Percentiles rank a stretch among this genome's conserved stretches.
Evolutionary conservation across 2,888 invertebrate genomes (phyloP).

Genomic region (Caenorhabditis afra): DNA sequence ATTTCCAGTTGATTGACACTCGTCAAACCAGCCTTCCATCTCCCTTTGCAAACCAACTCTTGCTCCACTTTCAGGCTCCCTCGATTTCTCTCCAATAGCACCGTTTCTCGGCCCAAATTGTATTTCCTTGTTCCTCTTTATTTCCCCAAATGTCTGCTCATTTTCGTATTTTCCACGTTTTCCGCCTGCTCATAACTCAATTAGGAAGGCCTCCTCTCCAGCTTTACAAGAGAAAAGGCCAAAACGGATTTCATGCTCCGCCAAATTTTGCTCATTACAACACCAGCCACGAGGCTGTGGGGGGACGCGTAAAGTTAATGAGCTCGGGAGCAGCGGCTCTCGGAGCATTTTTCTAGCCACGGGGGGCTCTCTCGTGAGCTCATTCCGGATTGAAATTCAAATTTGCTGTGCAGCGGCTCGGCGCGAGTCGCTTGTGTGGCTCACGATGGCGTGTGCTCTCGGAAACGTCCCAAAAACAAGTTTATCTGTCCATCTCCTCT

Average conservation of each 20-base stretch:
- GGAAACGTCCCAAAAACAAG: constrained; percentile 59
- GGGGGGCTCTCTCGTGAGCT: neutral
- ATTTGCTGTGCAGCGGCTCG: constrained; percentile 3
- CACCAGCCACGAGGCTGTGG: neutral
- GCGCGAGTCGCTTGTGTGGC: constrained; percentile 3
- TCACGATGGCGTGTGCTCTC: constrained; percentile 43
- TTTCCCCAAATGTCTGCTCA: too few species aligned
- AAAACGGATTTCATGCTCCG: constrained; percentile 49
- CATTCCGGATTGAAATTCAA: constrained; percentile 49
- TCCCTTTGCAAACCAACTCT: too few species aligned
- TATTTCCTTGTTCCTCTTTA: too few species aligned
- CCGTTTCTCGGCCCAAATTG: too few species aligned
- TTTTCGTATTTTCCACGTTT: constrained; percentile 14
- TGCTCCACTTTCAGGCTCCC: too few species aligned
- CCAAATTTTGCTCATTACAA: constrained; percentile 41
- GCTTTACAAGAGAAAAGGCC: constrained; percentile 16
- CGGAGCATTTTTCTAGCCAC: neutral
- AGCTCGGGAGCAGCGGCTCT: neutral
- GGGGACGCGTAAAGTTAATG: constrained; percentile 38
- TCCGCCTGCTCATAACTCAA: constrained; percentile 25
- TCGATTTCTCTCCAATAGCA: too few species aligned
- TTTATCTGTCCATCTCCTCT: constrained; percentile 57
- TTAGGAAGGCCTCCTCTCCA: constrained; percentile 23
- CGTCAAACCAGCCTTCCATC: too few species aligned
- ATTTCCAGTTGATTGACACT: too few species aligned